Evolutionary conservation across 2,113 vertebrate species (phyloP), one percentile per base, ranked within the genome.

Genomic region (Macrotis lagotis): DNA sequence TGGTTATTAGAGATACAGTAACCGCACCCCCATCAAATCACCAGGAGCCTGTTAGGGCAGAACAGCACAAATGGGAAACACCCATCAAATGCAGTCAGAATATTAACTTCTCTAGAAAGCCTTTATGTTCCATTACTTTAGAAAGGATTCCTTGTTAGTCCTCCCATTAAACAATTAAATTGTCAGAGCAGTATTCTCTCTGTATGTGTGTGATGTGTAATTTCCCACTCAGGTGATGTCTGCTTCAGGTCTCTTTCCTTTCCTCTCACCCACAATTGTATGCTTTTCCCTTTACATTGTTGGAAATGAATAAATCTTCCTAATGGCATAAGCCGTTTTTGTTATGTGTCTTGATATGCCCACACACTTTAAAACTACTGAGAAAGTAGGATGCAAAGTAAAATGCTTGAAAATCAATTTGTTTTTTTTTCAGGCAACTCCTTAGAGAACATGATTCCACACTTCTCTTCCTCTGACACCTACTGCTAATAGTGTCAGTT

Each of bases 71-170:
- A 94, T 95, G 97, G 96, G 97, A 95, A 97, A 97, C 97, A 97
- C 97, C 97, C 97, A 96, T 97, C 97, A 97, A 95, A 94, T 97
- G 96, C 96, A 89, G 96, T 94, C 91, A 96, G 97, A 97, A 96
- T 97, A 96, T 97, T 97, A 97, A 96, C 97, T 97, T 96, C 94
- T 55, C 96, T 91, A 48, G 96, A 97, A 97, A 98, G 97, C 95
- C 97, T 97, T 97, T 97, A 93, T 97, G 90, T 97, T 96, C 97
- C 96, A 97, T 97, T 97, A 98, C 97, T 96, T 96, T 92, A 98
- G 97, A 98, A 98, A 98, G 97, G 97, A 96, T 97, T 97, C 96
- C 97, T 98, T 97, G 97, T 98, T 98, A 98, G 97, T 97, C 97
- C 96, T 97, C 94, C 97, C 97, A 97, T 98, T 97, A 97, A 97